These are phyloP conservation scores for Tigriopus japonicus DNA, from an alignment of 1,140 invertebrate genomes.

Conservation along the genomic window DNA sequence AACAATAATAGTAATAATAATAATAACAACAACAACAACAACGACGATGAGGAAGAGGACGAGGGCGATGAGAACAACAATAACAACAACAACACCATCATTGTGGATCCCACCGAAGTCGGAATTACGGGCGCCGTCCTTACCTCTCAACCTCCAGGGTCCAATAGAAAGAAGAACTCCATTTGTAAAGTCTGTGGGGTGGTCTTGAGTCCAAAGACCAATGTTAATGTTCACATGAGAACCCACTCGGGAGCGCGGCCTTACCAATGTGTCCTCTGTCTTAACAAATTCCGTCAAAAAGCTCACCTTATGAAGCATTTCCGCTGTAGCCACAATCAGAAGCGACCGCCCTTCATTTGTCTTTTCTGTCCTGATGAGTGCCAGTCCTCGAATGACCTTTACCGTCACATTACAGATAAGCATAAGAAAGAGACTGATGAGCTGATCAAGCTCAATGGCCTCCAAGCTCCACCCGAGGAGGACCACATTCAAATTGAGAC, in stretches of 20 bases:
- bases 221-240: slow-evolving; percentile 44
- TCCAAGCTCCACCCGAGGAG: not conserved
- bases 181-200: slow-evolving; percentile 8
- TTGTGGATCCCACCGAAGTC: not conserved
- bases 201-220: slow-evolving; percentile 13
- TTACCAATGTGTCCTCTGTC: slow-evolving; percentile 80
- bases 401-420: slow-evolving; percentile 15
- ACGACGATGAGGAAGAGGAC: too few species aligned
- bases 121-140: not conserved
- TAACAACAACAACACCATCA: not conserved
- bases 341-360: slow-evolving; percentile 5
- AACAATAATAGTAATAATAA: too few species aligned
- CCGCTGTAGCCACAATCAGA: slow-evolving; percentile 11
- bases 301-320: slow-evolving; percentile 83
- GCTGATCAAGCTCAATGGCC: not conserved
- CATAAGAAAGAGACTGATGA: slow-evolving; percentile 8
- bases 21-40: too few species aligned
- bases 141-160: not conserved
- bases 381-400: slow-evolving; percentile 13
- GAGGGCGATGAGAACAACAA: not conserved
- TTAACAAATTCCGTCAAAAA: slow-evolving; percentile 82
- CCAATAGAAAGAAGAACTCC: not conserved
- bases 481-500: too few species aligned
- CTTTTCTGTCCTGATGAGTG: not conserved
- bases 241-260: slow-evolving; percentile 94